These are phyloP conservation scores for Leptopilina drosophilae DNA, from an alignment of 2,888 invertebrate genomes.

Conservation along the genomic window DNA sequence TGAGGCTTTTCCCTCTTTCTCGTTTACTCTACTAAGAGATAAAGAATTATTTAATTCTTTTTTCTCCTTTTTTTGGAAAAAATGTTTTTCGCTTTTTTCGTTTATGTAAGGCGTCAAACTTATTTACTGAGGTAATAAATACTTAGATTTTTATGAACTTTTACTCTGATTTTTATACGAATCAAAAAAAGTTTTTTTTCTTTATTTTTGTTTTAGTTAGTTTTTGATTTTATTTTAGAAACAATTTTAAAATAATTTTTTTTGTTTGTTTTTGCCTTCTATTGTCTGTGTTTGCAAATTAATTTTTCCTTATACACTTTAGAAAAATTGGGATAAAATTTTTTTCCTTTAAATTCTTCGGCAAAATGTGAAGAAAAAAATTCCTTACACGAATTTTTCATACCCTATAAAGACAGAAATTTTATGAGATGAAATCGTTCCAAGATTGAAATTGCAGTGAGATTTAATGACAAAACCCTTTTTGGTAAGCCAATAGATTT, in stretches of 20 bases:
- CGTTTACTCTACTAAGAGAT: conserved; percentile 5
- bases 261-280: no score
- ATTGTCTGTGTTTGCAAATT: no score
- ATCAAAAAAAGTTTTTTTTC: no score
- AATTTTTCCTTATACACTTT: no score
- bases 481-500: conserved; percentile 15
- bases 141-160: background rate
- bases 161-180: background rate
- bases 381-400: background rate
- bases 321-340: no score
- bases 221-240: no score
- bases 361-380: no score
- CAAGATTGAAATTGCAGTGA: conserved; percentile 5
- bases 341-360: no score
- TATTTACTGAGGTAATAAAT: conserved; percentile 5
- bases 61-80: background rate
- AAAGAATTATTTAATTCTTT: conserved; percentile 26
- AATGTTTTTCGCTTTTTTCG: background rate
- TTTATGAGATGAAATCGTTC: background rate
- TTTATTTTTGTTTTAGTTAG: no score
- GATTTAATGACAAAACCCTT: conserved; percentile 6
- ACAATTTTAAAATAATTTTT: no score
- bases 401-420: background rate
- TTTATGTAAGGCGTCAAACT: background rate
- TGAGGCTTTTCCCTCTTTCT: conserved; percentile 19